Evolutionary conservation across 2,888 invertebrate species (phyloP).

Genomic region (Watsonalla cultraria): DNA sequence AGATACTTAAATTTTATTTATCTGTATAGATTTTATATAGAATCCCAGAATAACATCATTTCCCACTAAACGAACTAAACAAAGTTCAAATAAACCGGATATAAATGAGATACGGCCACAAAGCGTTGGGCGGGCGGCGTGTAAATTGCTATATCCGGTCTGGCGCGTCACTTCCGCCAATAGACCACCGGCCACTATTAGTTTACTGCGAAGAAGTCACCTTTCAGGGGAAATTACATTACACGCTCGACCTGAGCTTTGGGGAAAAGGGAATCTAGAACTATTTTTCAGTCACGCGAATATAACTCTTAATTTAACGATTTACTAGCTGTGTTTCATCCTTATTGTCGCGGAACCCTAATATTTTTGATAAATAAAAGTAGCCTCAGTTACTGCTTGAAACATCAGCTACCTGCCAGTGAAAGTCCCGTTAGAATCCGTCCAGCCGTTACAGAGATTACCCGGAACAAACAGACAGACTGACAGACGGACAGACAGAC

Average conservation of each 20-base stretch:
- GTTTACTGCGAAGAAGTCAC: conserved; percentile 36
- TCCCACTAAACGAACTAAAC: conserved; percentile 3
- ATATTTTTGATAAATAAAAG: no score
- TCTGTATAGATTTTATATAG: no score
- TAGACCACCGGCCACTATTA: conserved; percentile 58
- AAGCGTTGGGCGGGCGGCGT: conserved; percentile 26
- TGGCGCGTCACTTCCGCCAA: conserved; percentile 63
- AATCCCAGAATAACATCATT: no score
- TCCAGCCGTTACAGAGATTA: no score
- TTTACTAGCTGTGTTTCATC: no score
- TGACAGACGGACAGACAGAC: no score
- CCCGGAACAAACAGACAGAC: no score
- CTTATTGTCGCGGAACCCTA: no score
- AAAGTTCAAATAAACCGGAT: conserved; percentile 29
- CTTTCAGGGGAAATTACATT: conserved; percentile 23
- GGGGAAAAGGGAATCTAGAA: background rate
- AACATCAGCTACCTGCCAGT: no score
- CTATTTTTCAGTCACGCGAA: background rate
- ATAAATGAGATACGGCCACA: conserved; percentile 34
- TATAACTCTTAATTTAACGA: background rate
- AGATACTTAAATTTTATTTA: no score
- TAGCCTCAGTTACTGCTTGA: no score
- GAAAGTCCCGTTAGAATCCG: no score
- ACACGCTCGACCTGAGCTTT: conserved; percentile 10
- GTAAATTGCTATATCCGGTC: conserved; percentile 68